Evolutionary conservation across 2,888 invertebrate genomes (phyloP).

Genomic region (Agrypnus murinus): DNA sequence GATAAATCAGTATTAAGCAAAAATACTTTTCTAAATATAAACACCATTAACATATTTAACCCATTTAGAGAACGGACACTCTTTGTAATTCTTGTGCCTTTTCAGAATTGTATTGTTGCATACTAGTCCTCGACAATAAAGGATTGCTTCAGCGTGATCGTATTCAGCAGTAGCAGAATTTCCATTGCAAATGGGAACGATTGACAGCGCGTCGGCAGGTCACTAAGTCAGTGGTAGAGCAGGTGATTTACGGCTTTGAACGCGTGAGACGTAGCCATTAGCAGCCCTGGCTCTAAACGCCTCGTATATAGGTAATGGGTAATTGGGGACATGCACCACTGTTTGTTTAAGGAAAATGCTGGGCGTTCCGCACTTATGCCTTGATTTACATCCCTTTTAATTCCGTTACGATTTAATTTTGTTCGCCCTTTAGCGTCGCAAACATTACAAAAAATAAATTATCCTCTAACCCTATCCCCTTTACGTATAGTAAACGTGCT

Average conservation of each 20-base stretch:
- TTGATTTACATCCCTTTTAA: constrained; percentile 56
- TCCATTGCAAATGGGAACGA: constrained; percentile 45
- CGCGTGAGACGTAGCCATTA: constrained; percentile 65
- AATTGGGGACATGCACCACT: constrained; percentile 66
- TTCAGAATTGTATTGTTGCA: constrained; percentile 16
- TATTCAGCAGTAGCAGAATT: constrained; percentile 41
- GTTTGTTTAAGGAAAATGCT: constrained; percentile 65
- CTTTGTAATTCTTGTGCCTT: constrained; percentile 19
- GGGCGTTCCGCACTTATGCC: constrained; percentile 58
- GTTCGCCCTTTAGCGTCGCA: constrained; percentile 44
- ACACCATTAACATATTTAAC: too few relatives aligned
- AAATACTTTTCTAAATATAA: too few relatives aligned
- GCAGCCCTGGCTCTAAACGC: constrained; percentile 63
- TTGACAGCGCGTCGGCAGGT: constrained; percentile 51
- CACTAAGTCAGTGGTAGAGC: constrained; percentile 50
- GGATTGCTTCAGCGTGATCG: constrained; percentile 24
- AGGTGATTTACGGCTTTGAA: constrained; percentile 64
- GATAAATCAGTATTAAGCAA: too few relatives aligned
- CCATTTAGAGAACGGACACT: too few relatives aligned
- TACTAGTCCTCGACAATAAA: constrained; percentile 20
- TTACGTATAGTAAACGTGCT: constrained; percentile 21
- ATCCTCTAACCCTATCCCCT: constrained; percentile 15
- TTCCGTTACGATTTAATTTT: constrained; percentile 53
- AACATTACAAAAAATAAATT: constrained; percentile 43
- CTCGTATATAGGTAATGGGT: constrained; percentile 66